Evolutionary conservation across 2,888 invertebrate species (phyloP), one percentile per base, ranked within the genome.

Genomic region (Amiota mariae): DNA sequence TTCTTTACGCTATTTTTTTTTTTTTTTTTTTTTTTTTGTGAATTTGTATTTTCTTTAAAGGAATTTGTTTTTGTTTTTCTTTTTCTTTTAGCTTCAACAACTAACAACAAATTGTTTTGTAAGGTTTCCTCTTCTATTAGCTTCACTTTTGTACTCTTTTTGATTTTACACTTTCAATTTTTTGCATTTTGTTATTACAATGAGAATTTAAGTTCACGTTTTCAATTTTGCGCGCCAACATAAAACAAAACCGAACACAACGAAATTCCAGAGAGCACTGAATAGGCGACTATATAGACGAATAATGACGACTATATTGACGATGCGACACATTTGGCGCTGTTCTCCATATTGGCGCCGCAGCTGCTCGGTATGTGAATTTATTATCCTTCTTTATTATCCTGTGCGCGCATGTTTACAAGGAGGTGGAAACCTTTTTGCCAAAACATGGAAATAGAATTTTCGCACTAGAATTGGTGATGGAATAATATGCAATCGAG

Each of bases 211-310:
- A 54, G 75, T 66, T 67, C 61, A 63, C 73, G 70, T 68, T 72
- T 77, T 76, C 72, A 77, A 70, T 73, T 73, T 66, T 64, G 72
- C 72, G 71, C 51, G 61, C 71, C 47, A 46, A 70, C 66, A 15
- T 72, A 61, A 71, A 75, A 73, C 64, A 73, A 72, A 81, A 78
- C 73, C 77, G 76, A 75, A 76, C 76, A 76, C 77, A 74, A 74
- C 73, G 75, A 76, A 77, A 81, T 82, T 75, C 77, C 80, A 78
- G 70, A 72, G 73, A 82, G 74, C 76, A 85, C 83, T 85, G 75
- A 82, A 36, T 36, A 36, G 3, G 36, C 36, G 36, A 36, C 24
- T 24, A 24, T 24, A 24, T 24, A 24, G 24, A 24, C 24, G 24
- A 36, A 0, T 4, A 36, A 36, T 36, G 6, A 36, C 36, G 36